Percentiles rank a stretch among this genome's conserved stretches.
Conservation (phyloP, 30 jellyfish, hydroid and myxozoan genomes). For the Turritopsis dohrnii region DNA sequence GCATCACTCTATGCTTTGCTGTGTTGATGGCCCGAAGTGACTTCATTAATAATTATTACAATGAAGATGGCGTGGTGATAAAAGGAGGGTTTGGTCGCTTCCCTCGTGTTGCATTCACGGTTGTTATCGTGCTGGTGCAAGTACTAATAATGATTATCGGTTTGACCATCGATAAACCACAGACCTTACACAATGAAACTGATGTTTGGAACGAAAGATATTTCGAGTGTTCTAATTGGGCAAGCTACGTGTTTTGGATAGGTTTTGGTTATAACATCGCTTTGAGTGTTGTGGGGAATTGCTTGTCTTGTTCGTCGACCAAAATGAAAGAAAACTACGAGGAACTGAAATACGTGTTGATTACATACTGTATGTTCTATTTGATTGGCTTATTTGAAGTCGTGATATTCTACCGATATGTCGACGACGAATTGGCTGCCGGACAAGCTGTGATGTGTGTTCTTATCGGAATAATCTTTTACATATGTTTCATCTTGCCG, state of each 20-base stretch:
- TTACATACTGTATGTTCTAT: slow-evolving; percentile 61
- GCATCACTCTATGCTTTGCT: slow-evolving; percentile 76
- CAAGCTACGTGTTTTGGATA: slow-evolving; percentile 68
- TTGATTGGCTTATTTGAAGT: slow-evolving; percentile 45
- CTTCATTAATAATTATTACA: slow-evolving; percentile 31
- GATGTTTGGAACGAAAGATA: slow-evolving; percentile 70
- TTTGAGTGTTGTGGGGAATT: slow-evolving; percentile 51
- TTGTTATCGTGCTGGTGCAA: slow-evolving; percentile 40
- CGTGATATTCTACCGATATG: slow-evolving; percentile 45
- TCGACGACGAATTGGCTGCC: slow-evolving; percentile 54
- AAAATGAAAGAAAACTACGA: slow-evolving; percentile 60
- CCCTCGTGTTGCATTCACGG: slow-evolving; percentile 59
- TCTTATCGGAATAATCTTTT: slow-evolving; percentile 54
- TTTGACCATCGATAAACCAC: slow-evolving; percentile 23
- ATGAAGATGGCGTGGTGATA: slow-evolving; percentile 57
- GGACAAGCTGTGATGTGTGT: slow-evolving; percentile 71
- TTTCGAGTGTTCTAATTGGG: slow-evolving; percentile 67
- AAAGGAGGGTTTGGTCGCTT: slow-evolving; percentile 39
- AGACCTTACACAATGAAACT: slow-evolving; percentile 39
- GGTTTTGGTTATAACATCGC: slow-evolving; percentile 59
- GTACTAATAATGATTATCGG: slow-evolving; percentile 50
- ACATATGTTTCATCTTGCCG: slow-evolving; percentile 55
- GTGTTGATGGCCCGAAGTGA: slow-evolving; percentile 46
- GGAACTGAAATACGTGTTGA: slow-evolving; percentile 66
- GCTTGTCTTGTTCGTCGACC: slow-evolving; percentile 53